Percentiles rank a stretch among this genome's conserved stretches.
These are phyloP conservation scores for Eriosoma lanigerum DNA, from an alignment of 1,140 invertebrate genomes.

Conservation along the genomic window DNA sequence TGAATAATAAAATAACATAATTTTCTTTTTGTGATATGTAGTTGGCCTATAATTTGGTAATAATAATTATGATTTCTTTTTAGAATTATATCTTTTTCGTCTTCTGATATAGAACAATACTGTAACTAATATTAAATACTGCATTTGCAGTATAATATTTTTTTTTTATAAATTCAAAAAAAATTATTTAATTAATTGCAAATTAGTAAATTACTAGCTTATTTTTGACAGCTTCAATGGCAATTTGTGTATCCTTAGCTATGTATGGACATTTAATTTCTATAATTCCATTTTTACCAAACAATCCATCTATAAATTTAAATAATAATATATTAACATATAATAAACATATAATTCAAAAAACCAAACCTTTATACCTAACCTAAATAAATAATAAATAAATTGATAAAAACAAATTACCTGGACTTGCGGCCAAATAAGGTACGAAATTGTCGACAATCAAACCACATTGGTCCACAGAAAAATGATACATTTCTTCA, in stretches of 20 bases:
- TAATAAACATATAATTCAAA: neutral
- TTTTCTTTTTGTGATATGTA: neutral
- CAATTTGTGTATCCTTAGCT: neutral
- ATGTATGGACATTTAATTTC: conserved; percentile 12
- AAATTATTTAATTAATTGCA: no score
- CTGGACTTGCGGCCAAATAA: conserved; percentile 24
- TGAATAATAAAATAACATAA: conserved; percentile 20
- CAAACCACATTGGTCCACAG: neutral
- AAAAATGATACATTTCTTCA: neutral
- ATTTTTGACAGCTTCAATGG: neutral
- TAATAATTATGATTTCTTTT: conserved; percentile 28
- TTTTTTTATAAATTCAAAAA: no score
- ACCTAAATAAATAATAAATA: neutral
- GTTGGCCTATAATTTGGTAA: conserved; percentile 6
- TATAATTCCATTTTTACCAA: neutral
- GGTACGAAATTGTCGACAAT: neutral
- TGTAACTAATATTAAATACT: neutral
- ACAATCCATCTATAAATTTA: neutral
- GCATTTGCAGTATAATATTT: no score
- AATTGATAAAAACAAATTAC: neutral
- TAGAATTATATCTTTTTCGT: neutral
- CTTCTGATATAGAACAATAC: neutral
- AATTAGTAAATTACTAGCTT: no score
- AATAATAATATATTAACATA: neutral
- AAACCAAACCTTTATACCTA: no score